phyloP scores from a whole-genome alignment of 2,797 vertebrate species.

The Acrocephalus scirpaceus region DNA sequence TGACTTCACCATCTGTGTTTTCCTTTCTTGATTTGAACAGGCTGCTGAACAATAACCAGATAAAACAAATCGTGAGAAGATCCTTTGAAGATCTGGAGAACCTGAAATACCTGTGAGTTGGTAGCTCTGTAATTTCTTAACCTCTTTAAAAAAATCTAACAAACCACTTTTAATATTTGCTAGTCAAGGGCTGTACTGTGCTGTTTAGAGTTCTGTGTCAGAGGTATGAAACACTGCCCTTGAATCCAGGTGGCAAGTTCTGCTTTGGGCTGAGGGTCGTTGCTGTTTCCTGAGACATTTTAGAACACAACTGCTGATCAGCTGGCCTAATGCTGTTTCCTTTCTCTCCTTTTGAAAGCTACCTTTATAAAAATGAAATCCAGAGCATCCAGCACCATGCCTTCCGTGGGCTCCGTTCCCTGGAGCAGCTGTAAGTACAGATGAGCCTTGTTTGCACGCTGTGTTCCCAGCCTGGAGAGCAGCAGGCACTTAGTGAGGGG shows the following conservation, averaged over 20 bases:
- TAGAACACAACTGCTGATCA: background rate
- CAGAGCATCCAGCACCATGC: conserved; percentile 72
- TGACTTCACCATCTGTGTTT: background rate
- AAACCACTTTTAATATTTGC: background rate
- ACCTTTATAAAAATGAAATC: conserved; percentile 78
- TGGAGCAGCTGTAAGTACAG: conserved; percentile 78
- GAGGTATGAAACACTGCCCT: background rate
- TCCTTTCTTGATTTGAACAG: conserved; percentile 10
- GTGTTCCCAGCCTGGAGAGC: background rate
- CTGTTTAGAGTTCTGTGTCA: background rate
- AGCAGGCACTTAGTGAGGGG: background rate
- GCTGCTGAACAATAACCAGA: conserved; percentile 75
- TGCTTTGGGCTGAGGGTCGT: background rate
- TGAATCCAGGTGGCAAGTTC: background rate
- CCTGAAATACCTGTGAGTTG: conserved; percentile 76
- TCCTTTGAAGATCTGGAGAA: conserved; percentile 71
- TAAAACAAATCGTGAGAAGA: conserved; percentile 59
- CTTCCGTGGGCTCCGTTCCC: conserved; percentile 62
- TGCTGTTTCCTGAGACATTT: background rate
- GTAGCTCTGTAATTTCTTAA: background rate
- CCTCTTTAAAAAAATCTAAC: background rate
- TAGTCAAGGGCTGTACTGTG: fast-evolving
- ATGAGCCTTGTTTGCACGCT: background rate
- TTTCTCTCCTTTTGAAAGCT: conserved; percentile 57
- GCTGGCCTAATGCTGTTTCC: background rate